Evolutionary conservation across 2,113 vertebrate species (phyloP), one percentile per base, ranked within the genome.

Genomic region (Xiphophorus couchianus): DNA sequence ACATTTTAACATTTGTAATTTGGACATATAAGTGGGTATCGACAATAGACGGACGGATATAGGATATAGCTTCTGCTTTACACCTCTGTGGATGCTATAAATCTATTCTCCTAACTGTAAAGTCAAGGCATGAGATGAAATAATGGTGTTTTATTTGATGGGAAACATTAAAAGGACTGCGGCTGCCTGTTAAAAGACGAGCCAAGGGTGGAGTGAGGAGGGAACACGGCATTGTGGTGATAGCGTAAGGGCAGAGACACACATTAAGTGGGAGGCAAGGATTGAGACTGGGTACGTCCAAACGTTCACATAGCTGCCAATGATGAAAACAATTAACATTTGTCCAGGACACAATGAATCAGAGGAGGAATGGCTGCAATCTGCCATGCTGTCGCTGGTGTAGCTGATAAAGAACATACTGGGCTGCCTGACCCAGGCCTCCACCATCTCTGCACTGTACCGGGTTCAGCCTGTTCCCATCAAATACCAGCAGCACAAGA

Each of bases 261-360:
- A 88, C 92, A 91, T 94, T 90, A 93, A 88, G 93, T 71, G 74
- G 85, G 88, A 94, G 93, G 92, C 94, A 93, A 91, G 86, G 93
- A 93, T 93, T 90, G 95, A 93, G 35, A 95, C 92, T 86, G 86
- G 91, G 86, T 84, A 87, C 64, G 88, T 86, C 85, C 83, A 71
- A 87, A 88, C 78, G 80, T 90, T 93, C 93, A 90, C 92, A 93
- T 91, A 90, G 91, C 92, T 94, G 91, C 92, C 93, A 94, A 94
- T 89, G 82, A 95, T 94, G 94, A 96, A 97, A 96, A 97, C 93
- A 96, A 96, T 97, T 97, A 98, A 96, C 96, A 95, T 97, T 96
- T 96, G 94, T 95, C 94, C 93, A 87, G 89, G 92, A 92, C 92
- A 95, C 93, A 94, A 96, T 96, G 95, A 97, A 96, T 98, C 96